Conservation (phyloP, 2,113 vertebrate species). For the Onychostruthus taczanowskii region DNA sequence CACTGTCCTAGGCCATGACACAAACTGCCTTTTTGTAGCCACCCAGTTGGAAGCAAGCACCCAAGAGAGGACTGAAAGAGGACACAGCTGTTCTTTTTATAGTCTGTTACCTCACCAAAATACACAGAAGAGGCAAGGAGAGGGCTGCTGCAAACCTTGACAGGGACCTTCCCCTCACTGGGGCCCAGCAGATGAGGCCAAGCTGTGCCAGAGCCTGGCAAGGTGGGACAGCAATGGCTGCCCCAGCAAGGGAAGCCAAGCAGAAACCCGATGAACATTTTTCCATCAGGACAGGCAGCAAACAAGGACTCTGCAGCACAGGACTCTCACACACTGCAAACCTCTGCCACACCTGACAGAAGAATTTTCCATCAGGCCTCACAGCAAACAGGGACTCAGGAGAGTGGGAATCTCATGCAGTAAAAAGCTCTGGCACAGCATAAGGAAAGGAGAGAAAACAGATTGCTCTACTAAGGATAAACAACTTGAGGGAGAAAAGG, state of each 20-base stretch:
- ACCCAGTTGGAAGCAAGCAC: background rate
- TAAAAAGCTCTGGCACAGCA: background rate
- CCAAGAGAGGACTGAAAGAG: background rate
- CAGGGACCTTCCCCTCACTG: background rate
- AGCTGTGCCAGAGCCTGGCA: background rate
- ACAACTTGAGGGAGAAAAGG: background rate
- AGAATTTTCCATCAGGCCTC: background rate
- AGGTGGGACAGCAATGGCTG: background rate
- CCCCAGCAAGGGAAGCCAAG: background rate
- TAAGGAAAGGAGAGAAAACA: background rate
- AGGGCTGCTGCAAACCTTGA: background rate
- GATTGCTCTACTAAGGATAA: background rate
- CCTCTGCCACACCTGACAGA: background rate
- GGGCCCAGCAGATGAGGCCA: background rate
- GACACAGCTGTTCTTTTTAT: background rate
- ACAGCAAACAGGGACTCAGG: background rate
- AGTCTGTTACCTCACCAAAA: background rate
- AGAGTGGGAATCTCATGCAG: background rate
- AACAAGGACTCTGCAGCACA: background rate
- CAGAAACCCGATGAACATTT: background rate
- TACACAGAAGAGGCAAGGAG: background rate
- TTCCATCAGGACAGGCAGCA: background rate
- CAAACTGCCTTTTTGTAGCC: background rate
- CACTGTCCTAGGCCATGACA: fast-evolving
- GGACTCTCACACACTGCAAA: background rate